Evolutionary conservation across 2,888 invertebrate species (phyloP).

Genomic region (Meandrusa payeni): DNA sequence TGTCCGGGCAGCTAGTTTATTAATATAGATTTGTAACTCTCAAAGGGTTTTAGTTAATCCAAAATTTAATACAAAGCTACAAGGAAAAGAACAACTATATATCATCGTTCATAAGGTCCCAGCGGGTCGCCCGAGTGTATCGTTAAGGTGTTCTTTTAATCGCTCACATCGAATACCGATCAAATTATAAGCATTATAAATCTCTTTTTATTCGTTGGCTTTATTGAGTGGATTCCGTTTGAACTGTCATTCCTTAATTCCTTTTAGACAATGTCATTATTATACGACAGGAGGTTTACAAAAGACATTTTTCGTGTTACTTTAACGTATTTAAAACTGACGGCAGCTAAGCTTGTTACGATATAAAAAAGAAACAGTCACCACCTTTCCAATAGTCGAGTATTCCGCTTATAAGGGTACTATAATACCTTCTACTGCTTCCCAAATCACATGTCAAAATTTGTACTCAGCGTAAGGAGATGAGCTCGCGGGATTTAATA

Average conservation of each 20-base stretch:
- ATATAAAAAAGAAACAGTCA: no score
- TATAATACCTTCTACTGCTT: no score
- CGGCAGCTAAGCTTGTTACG: no score
- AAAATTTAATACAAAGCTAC: conserved; percentile 23
- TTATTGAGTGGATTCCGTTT: conserved; percentile 34
- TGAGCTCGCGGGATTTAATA: no score
- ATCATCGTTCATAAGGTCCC: conserved; percentile 71
- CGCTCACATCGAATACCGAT: conserved; percentile 69
- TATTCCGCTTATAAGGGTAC: no score
- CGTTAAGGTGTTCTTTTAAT: conserved; percentile 74
- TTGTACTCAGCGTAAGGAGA: no score
- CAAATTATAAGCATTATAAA: conserved; percentile 69
- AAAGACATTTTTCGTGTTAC: no score
- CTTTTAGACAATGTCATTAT: conserved; percentile 19
- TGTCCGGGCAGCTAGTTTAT: no score
- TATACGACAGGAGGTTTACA: conserved; percentile 1
- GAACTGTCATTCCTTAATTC: conserved; percentile 18
- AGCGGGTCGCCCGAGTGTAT: conserved; percentile 63
- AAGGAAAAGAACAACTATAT: conserved; percentile 52
- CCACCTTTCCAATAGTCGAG: no score
- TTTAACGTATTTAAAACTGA: no score
- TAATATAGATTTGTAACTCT: conserved; percentile 13
- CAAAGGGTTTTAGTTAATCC: conserved; percentile 14
- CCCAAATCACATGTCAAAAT: no score
- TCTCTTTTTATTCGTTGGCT: conserved; percentile 60